These are phyloP conservation scores for Noctilio leporinus DNA, from an alignment of 2,113 vertebrate species.

Conservation along the genomic window DNA sequence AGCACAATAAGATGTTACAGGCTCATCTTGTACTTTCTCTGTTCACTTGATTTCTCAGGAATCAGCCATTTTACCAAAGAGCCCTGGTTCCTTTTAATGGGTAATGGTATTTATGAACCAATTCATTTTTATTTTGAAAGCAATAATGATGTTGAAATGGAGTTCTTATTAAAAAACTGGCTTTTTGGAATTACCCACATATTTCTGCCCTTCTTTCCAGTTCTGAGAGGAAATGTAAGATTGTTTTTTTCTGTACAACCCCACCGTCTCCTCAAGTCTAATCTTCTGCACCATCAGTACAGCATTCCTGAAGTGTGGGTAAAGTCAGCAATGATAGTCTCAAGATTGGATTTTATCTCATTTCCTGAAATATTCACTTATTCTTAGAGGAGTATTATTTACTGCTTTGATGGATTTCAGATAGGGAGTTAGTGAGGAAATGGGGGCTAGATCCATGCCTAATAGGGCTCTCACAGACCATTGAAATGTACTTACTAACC, in stretches of 20 bases:
- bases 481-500: not conserved
- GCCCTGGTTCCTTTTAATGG: not conserved
- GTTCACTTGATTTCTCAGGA: not conserved
- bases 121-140: conserved; percentile 22
- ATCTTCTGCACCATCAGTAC: not conserved
- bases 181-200: not conserved
- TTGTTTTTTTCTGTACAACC: not conserved
- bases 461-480: not conserved
- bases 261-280: not conserved
- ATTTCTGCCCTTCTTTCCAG: not conserved
- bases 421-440: not conserved
- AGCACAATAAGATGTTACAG: conserved; percentile 12
- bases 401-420: not conserved
- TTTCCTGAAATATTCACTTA: not conserved
- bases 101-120: not conserved
- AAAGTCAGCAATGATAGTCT: not conserved
- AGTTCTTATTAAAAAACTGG: not conserved
- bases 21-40: conserved; percentile 16
- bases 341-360: not conserved
- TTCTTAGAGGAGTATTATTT: not conserved
- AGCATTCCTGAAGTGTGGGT: not conserved
- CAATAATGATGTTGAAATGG: not conserved
- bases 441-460: not conserved
- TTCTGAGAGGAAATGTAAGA: not conserved
- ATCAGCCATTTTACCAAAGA: conserved; percentile 21